Evolutionary conservation across 2,888 invertebrate genomes (phyloP), one percentile per base, ranked within the genome.

Genomic region (Tachystola acroxantha): DNA sequence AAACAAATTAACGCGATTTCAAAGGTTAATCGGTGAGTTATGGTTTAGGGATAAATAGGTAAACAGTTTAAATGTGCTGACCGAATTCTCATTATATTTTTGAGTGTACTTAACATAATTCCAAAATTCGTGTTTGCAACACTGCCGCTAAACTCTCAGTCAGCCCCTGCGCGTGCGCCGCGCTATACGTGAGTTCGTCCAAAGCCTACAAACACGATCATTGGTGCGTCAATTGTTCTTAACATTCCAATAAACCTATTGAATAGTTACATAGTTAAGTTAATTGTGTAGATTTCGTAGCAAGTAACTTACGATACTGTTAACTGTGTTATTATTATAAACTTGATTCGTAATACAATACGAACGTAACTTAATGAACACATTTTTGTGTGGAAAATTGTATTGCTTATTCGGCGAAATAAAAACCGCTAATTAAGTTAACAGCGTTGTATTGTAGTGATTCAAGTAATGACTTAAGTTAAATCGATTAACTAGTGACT

Each of bases 161-260:
- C 63, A 50, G 55, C 62, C 57, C 51, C 54, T 57, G 81, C 79
- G 82, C 81, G 79, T 59, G 45, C 48, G 46, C 45, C 74, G 84
- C 75, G 82, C 57, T 22, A 34, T 54, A 75, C 82, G 81, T 80
- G 60, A 63, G 39, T 48, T 43, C 43, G 41, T 46, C 30, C 46
- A 42, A 4, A n/a, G 27, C 27, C 39, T 45, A 51, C 41, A 58
- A 63, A 60, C 44, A 64, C 64, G 62, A 58, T 57, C 45, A 60
- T 63, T 64, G 80, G 82, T 80, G 72, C 72, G 81, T 81, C 55
- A 44, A 56, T 47, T 25, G 14, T 32, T 22, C 14, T 29, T 37
- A 32, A 34, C 36, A 36, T 40, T 33, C 30, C 34, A 24, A 36
- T 22, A 37, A 51, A 42, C 42, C 41, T 45, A 48, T 16, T 16